Evolutionary conservation across 2,888 invertebrate species (phyloP), one percentile per base, ranked within the genome.

Genomic region (Amiota communis): DNA sequence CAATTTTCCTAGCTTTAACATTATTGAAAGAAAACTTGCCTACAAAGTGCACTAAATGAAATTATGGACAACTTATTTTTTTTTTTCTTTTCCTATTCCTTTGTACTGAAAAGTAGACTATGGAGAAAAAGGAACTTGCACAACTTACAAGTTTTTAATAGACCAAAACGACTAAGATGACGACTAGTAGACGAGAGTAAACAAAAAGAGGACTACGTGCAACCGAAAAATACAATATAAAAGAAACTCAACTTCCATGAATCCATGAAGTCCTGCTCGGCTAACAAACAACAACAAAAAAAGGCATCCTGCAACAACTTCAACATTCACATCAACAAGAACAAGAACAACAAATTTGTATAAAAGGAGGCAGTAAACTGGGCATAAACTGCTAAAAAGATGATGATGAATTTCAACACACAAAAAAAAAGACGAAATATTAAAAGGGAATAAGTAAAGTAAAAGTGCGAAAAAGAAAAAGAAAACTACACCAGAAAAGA

Each of bases 131-230:
- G 36, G 36, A 36, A 79, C 73, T 87, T 88, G 82, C 78, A 79
- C 80, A 81, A 80, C 81, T 82, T 82, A 87, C 88, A 87, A 88
- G 86, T 88, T 88, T 87, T 87, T 87, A 87, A 87, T 87, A 81
- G 88, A 87, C 83, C 82, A 79, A 79, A 80, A 79, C 79, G 78
- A 23, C 23, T 1, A 36, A 6, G 36, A 36, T 6, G 36, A 36
- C 36, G 36, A 36, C 6, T 36, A 36, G 36, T 36, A 36, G 36
- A 36, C 36, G 36, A 36, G 36, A 36, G 36, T 36, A 36, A 36
- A 36, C 36, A 36, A 36, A 36, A 36, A 36, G 36, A 23, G 3
- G 2, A 36, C 36, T 36, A 36, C 36, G 36, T 36, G 36, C 36
- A 36, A 36, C 3, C 36, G 36, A 36, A 6, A 36, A 36, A 36